Conservation (phyloP, 2,113 vertebrate species). For the Strix uralensis region DNA sequence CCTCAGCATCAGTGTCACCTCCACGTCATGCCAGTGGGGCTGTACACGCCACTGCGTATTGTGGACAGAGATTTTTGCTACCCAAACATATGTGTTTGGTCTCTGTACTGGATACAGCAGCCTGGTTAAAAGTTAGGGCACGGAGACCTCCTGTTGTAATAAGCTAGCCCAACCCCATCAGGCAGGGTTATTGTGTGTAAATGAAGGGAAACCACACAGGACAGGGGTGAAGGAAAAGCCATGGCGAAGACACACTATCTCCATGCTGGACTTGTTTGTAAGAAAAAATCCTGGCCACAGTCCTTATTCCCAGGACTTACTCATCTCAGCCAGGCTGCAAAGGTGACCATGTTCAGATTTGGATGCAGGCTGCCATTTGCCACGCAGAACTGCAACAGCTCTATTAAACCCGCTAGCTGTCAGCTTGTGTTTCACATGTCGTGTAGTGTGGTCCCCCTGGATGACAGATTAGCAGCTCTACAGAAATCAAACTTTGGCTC, state of each 20-base stretch:
- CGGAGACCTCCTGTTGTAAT: background rate
- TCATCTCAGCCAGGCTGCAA: background rate
- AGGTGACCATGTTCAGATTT: background rate
- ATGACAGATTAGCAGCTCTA: background rate
- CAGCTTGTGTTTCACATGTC: background rate
- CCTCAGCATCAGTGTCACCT: background rate
- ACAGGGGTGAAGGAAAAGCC: background rate
- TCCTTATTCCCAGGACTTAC: background rate
- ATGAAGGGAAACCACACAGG: background rate
- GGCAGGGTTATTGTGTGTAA: background rate
- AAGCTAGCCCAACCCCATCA: background rate
- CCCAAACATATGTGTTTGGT: fast-evolving
- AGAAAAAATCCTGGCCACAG: background rate
- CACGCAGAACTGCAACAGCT: background rate
- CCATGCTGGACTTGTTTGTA: background rate
- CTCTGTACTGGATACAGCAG: background rate
- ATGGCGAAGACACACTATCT: background rate
- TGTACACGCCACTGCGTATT: background rate
- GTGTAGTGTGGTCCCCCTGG: background rate
- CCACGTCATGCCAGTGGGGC: fast-evolving
- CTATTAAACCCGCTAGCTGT: background rate
- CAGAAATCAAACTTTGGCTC: background rate
- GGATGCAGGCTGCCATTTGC: background rate
- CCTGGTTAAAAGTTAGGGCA: background rate
- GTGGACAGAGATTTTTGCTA: background rate